Percentiles rank a stretch among this genome's conserved stretches.
Evolutionary conservation across 2,113 vertebrate species (phyloP).

Genomic region (Falcunculus frontatus): DNA sequence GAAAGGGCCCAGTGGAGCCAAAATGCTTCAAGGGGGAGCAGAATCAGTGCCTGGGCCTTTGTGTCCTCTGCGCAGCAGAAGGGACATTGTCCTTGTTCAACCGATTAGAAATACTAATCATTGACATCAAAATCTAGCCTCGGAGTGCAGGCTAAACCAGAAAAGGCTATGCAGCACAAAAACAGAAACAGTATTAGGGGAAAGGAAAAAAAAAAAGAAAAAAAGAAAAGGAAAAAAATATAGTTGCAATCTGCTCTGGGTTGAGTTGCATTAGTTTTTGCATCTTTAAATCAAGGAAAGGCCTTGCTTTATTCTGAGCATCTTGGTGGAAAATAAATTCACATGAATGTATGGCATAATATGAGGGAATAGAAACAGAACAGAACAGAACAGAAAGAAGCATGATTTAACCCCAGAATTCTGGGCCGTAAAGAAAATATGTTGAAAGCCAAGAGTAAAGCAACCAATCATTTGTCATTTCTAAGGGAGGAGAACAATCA

Average conservation of each 20-base stretch:
- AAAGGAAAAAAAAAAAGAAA: background rate
- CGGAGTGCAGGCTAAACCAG: slow-evolving; percentile 23
- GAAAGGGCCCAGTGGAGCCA: slow-evolving; percentile 14
- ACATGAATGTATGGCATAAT: background rate
- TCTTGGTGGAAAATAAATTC: slow-evolving; percentile 13
- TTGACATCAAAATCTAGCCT: slow-evolving; percentile 62
- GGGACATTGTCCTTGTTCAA: slow-evolving; percentile 65
- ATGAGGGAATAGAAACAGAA: slow-evolving; percentile 32
- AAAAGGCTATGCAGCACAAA: slow-evolving; percentile 6
- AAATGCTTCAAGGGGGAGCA: slow-evolving; percentile 28
- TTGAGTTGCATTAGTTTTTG: slow-evolving; percentile 26
- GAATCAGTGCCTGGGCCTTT: slow-evolving; percentile 53
- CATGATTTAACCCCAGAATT: slow-evolving; percentile 59
- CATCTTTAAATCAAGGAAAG: slow-evolving; percentile 15
- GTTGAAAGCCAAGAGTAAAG: slow-evolving; percentile 39
- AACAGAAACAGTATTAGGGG: background rate
- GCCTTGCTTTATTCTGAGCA: background rate
- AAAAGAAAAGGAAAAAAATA: background rate
- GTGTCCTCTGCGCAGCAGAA: slow-evolving; percentile 54
- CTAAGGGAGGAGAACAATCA: slow-evolving; percentile 66
- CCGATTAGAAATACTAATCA: slow-evolving; percentile 67
- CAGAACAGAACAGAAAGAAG: slow-evolving; percentile 63
- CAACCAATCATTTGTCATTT: slow-evolving; percentile 56
- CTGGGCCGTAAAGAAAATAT: background rate
- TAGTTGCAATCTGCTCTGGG: background rate